Conservation (phyloP, 2,888 invertebrate genomes). For the Parnassius glacialis region DNA sequence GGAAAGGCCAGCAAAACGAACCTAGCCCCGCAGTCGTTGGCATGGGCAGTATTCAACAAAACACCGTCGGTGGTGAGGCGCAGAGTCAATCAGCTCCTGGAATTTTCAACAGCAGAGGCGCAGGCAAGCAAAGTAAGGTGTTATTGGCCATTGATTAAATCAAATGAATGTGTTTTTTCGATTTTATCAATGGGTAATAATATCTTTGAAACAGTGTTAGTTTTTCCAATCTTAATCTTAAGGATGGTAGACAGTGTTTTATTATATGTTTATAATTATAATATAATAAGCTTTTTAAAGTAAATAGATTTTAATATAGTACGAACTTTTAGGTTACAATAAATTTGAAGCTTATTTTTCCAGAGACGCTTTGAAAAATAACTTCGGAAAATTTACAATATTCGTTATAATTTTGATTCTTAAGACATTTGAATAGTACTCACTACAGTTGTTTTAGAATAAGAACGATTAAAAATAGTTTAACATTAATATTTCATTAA, state of each 20-base stretch:
- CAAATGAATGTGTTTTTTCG: constrained; percentile 11
- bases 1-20: constrained; percentile 76
- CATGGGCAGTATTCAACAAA: constrained; percentile 65
- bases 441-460: neutral
- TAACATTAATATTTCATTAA: constrained; percentile 58
- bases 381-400: too few relatives aligned
- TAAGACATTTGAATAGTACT: too few relatives aligned
- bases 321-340: too few relatives aligned
- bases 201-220: constrained; percentile 21
- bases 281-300: too few relatives aligned
- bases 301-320: too few relatives aligned
- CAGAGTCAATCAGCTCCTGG: constrained; percentile 66
- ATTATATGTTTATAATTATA: too few relatives aligned
- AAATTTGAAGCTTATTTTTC: too few relatives aligned
- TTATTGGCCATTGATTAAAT: constrained; percentile 42
- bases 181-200: constrained; percentile 34
- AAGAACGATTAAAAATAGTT: constrained; percentile 18
- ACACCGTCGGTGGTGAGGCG: constrained; percentile 58
- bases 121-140: constrained; percentile 68
- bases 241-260: too few relatives aligned
- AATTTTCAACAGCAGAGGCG: constrained; percentile 71
- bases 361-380: too few relatives aligned
- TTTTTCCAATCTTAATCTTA: neutral
- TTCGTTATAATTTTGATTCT: too few relatives aligned
- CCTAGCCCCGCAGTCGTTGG: constrained; percentile 71